Base-by-base conservation (phyloP, 2,113 vertebrate genomes). In the Ursus arctos region DNA sequence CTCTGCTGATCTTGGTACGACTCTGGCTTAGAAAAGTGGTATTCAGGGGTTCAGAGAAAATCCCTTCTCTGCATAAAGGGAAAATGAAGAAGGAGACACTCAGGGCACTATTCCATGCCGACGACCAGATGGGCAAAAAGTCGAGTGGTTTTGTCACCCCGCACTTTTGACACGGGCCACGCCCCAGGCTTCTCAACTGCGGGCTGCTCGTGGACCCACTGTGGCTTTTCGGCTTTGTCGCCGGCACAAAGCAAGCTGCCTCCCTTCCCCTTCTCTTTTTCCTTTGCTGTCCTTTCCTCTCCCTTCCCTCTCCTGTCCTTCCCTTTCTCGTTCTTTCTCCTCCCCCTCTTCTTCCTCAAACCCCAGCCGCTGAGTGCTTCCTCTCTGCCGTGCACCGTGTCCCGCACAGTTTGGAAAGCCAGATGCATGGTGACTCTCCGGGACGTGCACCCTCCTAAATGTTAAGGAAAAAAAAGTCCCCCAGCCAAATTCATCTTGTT, bases 151-250 rank as follows among this genome's bases (percentile, higher is more conserved):
- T 63, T 49, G 43, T 16, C 59, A 7, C 1, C 2, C 14, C 26
- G 43, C 4, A 1, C 5, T 6, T 0, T 28, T 11, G 26, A 18
- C 31, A 7, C 0, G 8, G 81, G 81, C 12, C 12, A 33, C 6
- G 0, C 36, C 53, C n/a, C 4, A 0, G 36, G 40, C 15, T 12
- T 3, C 80, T 18, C 53, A 55, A 28, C 15, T 0, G 7, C 14
- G 24, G 36, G 57, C 40, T 19, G 40, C 53, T 81, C 5, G 0
- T 0, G 0, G 55, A 43, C 2, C 36, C 51, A 18, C 2, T 14
- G 57, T 69, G 14, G 3, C 2, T 72, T 76, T 53, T 57, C 14
- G 2, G 63, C 59, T 79, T 74, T 24, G 33, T 49, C 0, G 0
- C 43, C 36, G 40, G 22, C 19, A 4, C 61, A 26, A 6, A 15